Percentiles rank a stretch among this genome's conserved stretches.
Evolutionary conservation across 2,797 vertebrate species (phyloP).

Genomic region (Eptatretus atami): DNA sequence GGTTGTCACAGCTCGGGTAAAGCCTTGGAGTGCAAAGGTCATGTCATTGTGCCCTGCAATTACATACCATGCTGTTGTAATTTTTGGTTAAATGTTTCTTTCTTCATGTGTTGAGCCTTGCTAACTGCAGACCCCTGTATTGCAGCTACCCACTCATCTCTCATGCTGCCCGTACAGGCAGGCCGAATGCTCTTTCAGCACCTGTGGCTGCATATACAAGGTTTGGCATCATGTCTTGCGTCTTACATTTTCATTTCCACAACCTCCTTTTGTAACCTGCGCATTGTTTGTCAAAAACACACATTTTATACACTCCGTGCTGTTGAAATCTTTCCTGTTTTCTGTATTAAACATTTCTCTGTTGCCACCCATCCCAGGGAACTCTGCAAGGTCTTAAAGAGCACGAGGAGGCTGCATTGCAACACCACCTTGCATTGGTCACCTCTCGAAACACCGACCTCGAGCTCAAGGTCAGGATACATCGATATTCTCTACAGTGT

Average conservation of each 20-base stretch:
- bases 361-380: not conserved
- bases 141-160: not conserved
- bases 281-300: not conserved
- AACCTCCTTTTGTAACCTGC: not conserved
- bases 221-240: not conserved
- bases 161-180: slow-evolving; percentile 3
- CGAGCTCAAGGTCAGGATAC: not conserved
- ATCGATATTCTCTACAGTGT: no score
- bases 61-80: no score
- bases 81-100: not conserved
- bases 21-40: no score
- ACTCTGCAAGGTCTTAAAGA: not conserved
- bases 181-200: slow-evolving; percentile 1
- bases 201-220: not conserved
- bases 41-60: no score
- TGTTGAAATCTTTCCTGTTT: no score
- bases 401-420: not conserved
- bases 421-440: not conserved
- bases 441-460: slow-evolving; percentile 2
- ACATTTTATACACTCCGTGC: not conserved
- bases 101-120: not conserved
- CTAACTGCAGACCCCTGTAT: not conserved
- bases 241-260: slow-evolving; percentile 1
- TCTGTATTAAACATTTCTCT: not conserved
- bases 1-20: no score